phyloP scores from a whole-genome alignment of 1,140 invertebrate genomes.

The Rhagoletis pomonella region DNA sequence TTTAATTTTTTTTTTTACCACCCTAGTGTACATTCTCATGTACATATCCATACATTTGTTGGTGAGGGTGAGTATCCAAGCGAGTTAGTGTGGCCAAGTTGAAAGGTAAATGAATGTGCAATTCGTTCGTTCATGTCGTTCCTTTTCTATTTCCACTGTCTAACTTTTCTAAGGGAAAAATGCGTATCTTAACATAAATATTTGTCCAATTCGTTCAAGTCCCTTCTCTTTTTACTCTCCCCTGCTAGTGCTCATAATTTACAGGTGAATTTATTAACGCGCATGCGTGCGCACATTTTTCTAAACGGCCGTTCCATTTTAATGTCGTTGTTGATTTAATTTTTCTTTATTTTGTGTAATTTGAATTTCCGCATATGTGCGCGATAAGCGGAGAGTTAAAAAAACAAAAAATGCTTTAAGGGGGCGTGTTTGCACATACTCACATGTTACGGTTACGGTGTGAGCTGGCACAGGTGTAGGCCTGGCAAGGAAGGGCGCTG shows the following conservation, averaged over 20 bases:
- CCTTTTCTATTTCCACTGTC: not conserved
- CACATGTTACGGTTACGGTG: not conserved
- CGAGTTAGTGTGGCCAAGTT: conserved; percentile 23
- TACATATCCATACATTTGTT: too few species aligned
- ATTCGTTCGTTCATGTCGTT: not conserved
- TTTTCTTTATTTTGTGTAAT: conserved; percentile 41
- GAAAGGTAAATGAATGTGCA: conserved; percentile 29
- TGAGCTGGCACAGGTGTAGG: not conserved
- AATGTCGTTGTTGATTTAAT: conserved; percentile 33
- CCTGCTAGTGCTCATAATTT: conserved; percentile 27
- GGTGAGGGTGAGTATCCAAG: not conserved
- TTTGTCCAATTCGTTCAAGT: not conserved
- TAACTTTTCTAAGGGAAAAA: conserved; percentile 37
- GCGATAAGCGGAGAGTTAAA: conserved; percentile 9
- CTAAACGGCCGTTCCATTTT: conserved; percentile 29
- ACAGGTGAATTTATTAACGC: conserved; percentile 47
- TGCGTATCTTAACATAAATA: not conserved
- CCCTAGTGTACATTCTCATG: too few species aligned
- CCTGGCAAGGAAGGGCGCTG: not conserved
- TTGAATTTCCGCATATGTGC: conserved; percentile 32
- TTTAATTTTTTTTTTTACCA: too few species aligned
- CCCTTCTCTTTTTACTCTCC: too few species aligned
- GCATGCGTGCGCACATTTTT: conserved; percentile 34
- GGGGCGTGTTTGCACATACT: conserved; percentile 1
- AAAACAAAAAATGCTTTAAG: not conserved